Conservation (phyloP, 2,888 invertebrate species). For the Phasia obesa region DNA sequence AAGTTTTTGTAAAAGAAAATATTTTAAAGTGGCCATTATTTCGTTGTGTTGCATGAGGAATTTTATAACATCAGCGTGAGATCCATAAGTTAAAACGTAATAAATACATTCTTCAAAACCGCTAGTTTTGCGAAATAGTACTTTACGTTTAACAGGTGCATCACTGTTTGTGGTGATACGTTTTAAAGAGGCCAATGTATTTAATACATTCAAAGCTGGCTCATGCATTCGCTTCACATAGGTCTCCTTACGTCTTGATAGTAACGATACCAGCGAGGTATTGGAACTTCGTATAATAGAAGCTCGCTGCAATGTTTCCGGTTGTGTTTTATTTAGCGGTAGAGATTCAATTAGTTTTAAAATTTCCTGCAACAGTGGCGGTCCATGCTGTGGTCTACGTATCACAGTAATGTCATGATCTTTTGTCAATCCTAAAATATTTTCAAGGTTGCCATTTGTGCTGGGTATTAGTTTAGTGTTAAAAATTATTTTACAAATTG, state of each 20-base stretch:
- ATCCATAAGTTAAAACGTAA: constrained; percentile 91
- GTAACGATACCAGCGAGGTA: constrained; percentile 77
- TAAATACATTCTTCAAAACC: constrained; percentile 91
- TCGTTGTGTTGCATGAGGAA: constrained; percentile 90
- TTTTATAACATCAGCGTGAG: constrained; percentile 87
- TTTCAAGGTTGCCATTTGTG: constrained; percentile 40
- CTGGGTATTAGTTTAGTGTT: constrained; percentile 46
- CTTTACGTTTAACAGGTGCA: constrained; percentile 76
- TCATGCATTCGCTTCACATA: constrained; percentile 83
- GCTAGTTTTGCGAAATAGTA: constrained; percentile 79
- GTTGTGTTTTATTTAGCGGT: constrained; percentile 76
- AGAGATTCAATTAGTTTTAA: constrained; percentile 86
- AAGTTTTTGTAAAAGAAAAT: constrained; percentile 87
- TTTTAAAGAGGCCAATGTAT: constrained; percentile 84
- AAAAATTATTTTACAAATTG: constrained; percentile 75
- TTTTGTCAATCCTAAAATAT: constrained; percentile 65
- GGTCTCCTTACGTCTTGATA: constrained; percentile 83
- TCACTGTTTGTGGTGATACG: constrained; percentile 82
- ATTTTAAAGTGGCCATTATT: constrained; percentile 87
- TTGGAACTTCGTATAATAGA: constrained; percentile 81
- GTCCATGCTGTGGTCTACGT: constrained; percentile 85
- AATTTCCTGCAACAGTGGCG: constrained; percentile 88
- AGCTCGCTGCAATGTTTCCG: constrained; percentile 79
- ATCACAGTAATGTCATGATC: constrained; percentile 73
- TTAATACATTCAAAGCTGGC: constrained; percentile 85